Evolutionary conservation across 2,797 vertebrate genomes (phyloP).

Genomic region (Atherinosoma microstoma): DNA sequence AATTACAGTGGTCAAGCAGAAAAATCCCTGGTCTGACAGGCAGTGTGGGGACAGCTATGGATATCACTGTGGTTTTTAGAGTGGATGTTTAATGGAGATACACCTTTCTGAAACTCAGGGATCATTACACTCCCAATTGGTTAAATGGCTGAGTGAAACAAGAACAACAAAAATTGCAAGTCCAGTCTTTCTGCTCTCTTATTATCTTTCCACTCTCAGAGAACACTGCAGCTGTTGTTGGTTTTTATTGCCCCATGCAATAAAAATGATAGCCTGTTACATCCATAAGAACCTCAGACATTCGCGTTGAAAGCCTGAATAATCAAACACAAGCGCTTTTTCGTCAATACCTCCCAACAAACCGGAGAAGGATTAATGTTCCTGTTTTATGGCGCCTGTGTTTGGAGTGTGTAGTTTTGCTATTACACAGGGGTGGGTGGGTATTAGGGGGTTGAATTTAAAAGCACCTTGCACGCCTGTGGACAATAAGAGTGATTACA

Average conservation of each 20-base stretch:
- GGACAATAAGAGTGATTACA: constrained; percentile 45
- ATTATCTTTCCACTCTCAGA: constrained; percentile 29
- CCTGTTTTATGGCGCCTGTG: constrained; percentile 26
- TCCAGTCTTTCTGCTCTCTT: constrained; percentile 15
- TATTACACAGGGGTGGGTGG: constrained; percentile 22
- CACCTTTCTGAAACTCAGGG: constrained; percentile 19
- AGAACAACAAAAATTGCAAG: constrained; percentile 35
- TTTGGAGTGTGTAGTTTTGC: constrained; percentile 35
- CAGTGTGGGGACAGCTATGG: not conserved
- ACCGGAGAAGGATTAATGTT: constrained; percentile 48
- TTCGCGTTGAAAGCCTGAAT: constrained; percentile 40
- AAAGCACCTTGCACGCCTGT: constrained; percentile 34
- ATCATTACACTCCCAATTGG: constrained; percentile 39
- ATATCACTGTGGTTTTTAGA: constrained; percentile 5
- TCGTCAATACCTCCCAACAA: constrained; percentile 45
- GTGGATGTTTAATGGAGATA: constrained; percentile 9
- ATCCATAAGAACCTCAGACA: constrained; percentile 38
- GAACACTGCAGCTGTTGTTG: constrained; percentile 18
- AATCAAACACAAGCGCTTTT: constrained; percentile 41
- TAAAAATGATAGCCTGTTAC: constrained; percentile 52
- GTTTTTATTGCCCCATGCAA: constrained; percentile 39
- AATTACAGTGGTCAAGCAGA: constrained; percentile 14
- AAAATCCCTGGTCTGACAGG: not conserved
- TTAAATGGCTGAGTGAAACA: constrained; percentile 32
- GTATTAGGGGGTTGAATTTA: constrained; percentile 29